Evolutionary conservation across 2,797 vertebrate species (phyloP), one percentile per base, ranked within the genome.

Genomic region (Gymnodraco acuticeps): DNA sequence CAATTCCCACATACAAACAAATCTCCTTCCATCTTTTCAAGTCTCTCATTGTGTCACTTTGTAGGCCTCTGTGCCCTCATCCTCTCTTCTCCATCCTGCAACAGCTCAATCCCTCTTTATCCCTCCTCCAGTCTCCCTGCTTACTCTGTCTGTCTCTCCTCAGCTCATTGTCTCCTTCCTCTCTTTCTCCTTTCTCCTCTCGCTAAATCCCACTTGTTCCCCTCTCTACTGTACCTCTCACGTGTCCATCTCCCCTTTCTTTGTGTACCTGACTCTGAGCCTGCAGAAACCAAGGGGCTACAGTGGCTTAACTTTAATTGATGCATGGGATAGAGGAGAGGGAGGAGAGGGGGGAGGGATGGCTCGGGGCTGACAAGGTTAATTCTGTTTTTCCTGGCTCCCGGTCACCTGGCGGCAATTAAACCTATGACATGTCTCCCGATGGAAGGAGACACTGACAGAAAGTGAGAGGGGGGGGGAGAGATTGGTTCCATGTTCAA

Each of bases 361-460:
- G 79, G 80, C 78, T 90, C 73, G 58, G 56, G 81, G 86, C 87
- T 92, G 92, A 93, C 93, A 93, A 94, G 92, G 92, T 94, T 95
- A 94, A 95, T 92, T 94, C 92, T 91, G 89, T 93, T 94, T 94
- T 92, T 89, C 87, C 90, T 74, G 61, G 83, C 79, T 91, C 65
- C 74, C 82, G 73, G 73, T 93, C 88, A 93, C 86, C 86, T 91
- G 84, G 78, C 69, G 69, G 81, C 88, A 93, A 92, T 92, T 92
- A 96, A 93, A 93, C 86, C 75, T 69, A 20, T 89, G 88, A 82
- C 88, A 82, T 73, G n/a, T 56, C 47, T 78, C 85, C 80, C 76
- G 0, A 48, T 87, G 80, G 70, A 59, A 38, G 31, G 68, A 81
- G 60, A 80, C 6, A 11, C 56, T 2, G 65, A 53, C 7, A 52